phyloP scores from a whole-genome alignment of 2,113 vertebrate genomes.

The Phalacrocorax carbo region DNA sequence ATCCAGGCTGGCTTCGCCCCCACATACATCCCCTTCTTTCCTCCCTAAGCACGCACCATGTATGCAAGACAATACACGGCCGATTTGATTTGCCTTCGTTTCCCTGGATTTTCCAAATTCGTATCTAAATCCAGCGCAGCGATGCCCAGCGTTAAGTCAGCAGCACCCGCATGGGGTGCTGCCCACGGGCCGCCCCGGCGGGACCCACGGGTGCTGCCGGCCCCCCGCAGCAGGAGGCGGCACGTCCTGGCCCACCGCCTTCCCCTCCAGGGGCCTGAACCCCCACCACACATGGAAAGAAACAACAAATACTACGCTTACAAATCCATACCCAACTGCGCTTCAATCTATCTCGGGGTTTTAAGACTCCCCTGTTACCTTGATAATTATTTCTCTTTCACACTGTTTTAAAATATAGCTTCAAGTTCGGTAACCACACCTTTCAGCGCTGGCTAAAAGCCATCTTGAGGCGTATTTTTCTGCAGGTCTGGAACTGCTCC shows the following conservation, averaged over 20 bases:
- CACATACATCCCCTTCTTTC: neutral
- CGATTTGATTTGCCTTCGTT: neutral
- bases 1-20: neutral
- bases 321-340: neutral
- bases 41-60: neutral
- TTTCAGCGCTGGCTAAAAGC: neutral
- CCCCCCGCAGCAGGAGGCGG: neutral
- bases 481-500: neutral
- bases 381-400: neutral
- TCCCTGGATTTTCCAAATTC: neutral
- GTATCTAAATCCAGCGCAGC: neutral
- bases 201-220: neutral
- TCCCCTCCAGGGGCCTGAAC: rapidly evolving
- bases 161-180: neutral
- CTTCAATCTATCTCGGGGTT: neutral
- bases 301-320: neutral
- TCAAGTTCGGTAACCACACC: neutral
- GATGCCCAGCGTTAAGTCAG: neutral
- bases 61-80: neutral
- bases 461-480: neutral
- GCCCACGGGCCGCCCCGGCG: rapidly evolving
- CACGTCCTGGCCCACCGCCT: neutral
- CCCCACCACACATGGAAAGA: neutral
- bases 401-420: neutral
- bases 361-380: neutral